Evolutionary conservation across 2,113 vertebrate species (phyloP).

Genomic region (Psephotus haematonotus): DNA sequence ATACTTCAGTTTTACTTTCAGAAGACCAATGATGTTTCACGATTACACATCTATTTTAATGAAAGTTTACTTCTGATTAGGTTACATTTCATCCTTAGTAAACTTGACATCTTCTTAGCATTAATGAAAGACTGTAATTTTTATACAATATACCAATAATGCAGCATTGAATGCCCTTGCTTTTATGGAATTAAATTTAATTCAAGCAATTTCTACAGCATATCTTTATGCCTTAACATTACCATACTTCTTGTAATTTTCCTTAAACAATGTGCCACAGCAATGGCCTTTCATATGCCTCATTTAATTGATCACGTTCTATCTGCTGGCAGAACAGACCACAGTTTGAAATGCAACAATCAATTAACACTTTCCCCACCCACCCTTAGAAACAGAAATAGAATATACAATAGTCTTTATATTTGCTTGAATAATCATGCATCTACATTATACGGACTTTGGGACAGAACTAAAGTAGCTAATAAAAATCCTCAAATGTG

Average conservation of each 20-base stretch:
- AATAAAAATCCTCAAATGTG: background rate
- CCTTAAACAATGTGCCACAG: background rate
- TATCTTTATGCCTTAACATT: background rate
- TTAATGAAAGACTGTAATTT: background rate
- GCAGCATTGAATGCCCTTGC: background rate
- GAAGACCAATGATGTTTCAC: background rate
- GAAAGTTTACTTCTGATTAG: background rate
- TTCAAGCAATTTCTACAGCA: background rate
- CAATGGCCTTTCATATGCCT: constrained; percentile 15
- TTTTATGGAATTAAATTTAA: background rate
- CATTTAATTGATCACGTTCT: constrained; percentile 15
- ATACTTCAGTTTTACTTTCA: background rate
- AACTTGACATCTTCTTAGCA: background rate
- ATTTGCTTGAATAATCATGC: background rate
- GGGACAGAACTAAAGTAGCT: background rate
- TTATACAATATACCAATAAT: background rate
- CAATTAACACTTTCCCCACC: background rate
- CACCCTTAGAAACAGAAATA: constrained; percentile 7
- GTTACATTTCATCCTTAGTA: background rate
- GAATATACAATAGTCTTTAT: background rate
- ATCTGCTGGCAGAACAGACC: constrained; percentile 35
- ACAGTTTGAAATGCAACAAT: background rate
- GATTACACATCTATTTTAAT: background rate
- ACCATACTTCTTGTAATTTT: background rate
- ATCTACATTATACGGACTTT: background rate